Base-by-base conservation (phyloP, 2,797 vertebrate species). In the Chelon auratus region DNA sequence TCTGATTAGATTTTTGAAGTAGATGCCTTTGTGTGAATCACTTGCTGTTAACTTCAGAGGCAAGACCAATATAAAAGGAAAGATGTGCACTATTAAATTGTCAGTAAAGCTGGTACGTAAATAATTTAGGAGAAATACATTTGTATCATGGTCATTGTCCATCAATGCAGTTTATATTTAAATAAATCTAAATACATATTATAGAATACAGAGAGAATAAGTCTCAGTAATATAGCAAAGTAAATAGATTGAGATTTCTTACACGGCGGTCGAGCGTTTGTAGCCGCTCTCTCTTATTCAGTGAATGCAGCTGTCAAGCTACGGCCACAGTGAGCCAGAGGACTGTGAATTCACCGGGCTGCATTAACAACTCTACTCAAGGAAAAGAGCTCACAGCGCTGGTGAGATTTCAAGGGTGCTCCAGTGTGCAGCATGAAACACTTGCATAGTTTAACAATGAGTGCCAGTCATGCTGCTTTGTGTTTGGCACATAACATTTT, bases 241-340 rank as follows among this genome's bases (percentile, higher is more conserved):
- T 7, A 33, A 33, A 33, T 33, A 33, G 24, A 26, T 26, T 3
- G 3, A n/a, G n/a, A n/a, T 47, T 64, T 18, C 12, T 60, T 43
- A 56, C 2, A 40, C 14, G 40, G 11, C 26, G 14, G 26, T 48
- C 11, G 39, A 69, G 37, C 60, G 52, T 68, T 68, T 24, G 45
- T 10, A 43, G 68, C 54, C 42, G 58, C 15, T 74, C 52, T 59
- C 63, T 69, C 58, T 73, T 55, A 51, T 62, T 78, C 65, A 62
- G 47, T 55, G 53, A 65, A 62, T 9, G 2, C 67, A 69, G 43
- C 68, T 77, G 58, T 80, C 70, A 69, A 50, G 61, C 56, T 37
- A 47, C 64, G 60, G 55, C 59, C 52, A 40, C 63, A 39, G n/a
- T 2, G 13, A 73, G 53, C 42, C 58, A 39, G 9, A 58, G 47